Conservation (phyloP, 2,113 vertebrate species). For the Gymnogyps californianus region DNA sequence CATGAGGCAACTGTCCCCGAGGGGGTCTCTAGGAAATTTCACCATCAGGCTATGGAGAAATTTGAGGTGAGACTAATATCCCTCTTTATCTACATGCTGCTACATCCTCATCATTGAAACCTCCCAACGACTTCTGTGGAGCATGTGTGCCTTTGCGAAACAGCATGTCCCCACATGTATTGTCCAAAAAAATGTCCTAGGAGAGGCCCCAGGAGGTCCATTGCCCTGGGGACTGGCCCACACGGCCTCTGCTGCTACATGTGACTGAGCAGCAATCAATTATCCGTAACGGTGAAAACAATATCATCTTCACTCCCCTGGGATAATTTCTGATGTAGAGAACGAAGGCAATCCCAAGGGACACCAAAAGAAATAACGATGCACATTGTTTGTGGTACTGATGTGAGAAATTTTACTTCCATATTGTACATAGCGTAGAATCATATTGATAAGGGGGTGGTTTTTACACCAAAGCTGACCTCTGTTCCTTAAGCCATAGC, state of each 20-base stretch:
- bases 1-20: not conserved
- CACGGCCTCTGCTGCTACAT: not conserved
- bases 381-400: not conserved
- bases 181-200: not conserved
- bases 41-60: not conserved
- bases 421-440: fast-evolving
- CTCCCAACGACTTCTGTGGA: not conserved
- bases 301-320: not conserved
- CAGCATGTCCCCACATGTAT: not conserved
- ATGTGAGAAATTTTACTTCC: not conserved
- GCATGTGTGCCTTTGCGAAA: not conserved
- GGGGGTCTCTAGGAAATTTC: not conserved
- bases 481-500: not conserved
- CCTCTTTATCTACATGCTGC: not conserved
- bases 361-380: not conserved
- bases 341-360: not conserved
- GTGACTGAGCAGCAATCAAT: not conserved
- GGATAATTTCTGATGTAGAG: not conserved
- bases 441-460: fast-evolving
- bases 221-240: not conserved
- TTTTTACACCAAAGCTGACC: not conserved
- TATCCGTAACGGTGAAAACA: not conserved
- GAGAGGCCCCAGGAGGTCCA: not conserved
- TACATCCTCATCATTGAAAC: not conserved
- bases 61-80: not conserved